Evolutionary conservation across 1,140 invertebrate genomes (phyloP), one percentile per base, ranked within the genome.

Genomic region (Drosophila triauraria): DNA sequence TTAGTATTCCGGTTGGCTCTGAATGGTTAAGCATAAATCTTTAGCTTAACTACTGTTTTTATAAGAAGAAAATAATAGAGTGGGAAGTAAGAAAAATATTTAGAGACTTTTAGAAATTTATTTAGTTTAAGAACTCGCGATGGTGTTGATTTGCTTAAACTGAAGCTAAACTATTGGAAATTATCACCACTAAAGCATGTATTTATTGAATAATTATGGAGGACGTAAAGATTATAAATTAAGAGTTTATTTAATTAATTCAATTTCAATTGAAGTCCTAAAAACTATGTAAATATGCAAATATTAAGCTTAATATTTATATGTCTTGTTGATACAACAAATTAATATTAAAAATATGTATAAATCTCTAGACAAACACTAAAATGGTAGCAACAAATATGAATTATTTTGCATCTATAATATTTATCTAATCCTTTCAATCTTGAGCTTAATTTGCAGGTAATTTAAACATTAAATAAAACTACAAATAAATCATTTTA

Each of bases 61-160:
- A 10, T 1, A 9, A 3, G 32, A 38, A 54, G 5, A 40, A 40
- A 23, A 15, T 6, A 38, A 54, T 15, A 40, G 13, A 23, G 53
- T 40, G 53, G 53, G 20, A 40, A 20, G 53, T 54, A 40, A 54
- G 12, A 13, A 54, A 54, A 23, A 51, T 32, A 32, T 51, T 20
- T 7, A 3, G 5, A 3, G 5, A 3, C 1, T 13, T 12, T 12
- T 12, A 5, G 9, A 0, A 30, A n/a, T n/a, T 30, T 30, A 30
- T 30, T 30, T 30, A 6, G 27, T 30, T 30, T 30, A 30, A 30
- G 27, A 30, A 8, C 17, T 53, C 0, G 7, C 0, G 13, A 8
- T 0, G 17, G 3, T 8, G n/a, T 7, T 17, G 1, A 53, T 51
- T 30, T 51, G 15, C 30, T 51, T 12, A 12, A 51, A 17, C 1